Evolutionary conservation across 2,113 vertebrate species (phyloP).

Genomic region (Megaceryle torquata): DNA sequence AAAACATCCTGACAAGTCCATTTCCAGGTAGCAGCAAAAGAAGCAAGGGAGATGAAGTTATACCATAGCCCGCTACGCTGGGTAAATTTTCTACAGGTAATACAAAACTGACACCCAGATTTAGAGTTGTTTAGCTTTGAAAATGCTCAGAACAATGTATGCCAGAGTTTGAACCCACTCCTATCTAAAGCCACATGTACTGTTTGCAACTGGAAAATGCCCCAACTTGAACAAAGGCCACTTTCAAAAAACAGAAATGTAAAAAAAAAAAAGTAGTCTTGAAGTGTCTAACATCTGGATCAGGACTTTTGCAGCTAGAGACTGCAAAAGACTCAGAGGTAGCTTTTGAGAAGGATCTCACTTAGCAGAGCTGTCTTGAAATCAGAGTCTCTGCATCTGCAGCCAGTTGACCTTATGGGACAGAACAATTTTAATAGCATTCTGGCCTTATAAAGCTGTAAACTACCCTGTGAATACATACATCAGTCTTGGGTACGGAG

Average conservation of each 20-base stretch:
- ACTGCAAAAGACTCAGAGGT: background rate
- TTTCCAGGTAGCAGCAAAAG: background rate
- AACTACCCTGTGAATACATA: constrained; percentile 12
- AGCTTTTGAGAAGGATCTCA: background rate
- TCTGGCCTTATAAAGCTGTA: constrained; percentile 24
- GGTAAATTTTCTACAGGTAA: background rate
- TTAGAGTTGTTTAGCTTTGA: background rate
- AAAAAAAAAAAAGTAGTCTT: background rate
- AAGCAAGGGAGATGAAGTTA: background rate
- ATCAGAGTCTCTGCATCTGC: background rate
- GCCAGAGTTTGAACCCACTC: background rate
- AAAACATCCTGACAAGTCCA: background rate
- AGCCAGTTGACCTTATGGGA: constrained; percentile 37
- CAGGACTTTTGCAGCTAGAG: background rate
- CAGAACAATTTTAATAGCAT: background rate
- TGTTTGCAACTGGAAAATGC: background rate
- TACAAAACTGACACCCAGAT: background rate
- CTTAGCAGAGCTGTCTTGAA: background rate
- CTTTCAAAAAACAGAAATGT: background rate
- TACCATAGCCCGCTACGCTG: accelerated
- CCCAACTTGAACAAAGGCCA: background rate
- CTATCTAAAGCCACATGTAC: background rate
- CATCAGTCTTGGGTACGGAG: constrained; percentile 26
- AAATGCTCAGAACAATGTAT: background rate
- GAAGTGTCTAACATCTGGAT: background rate